Conservation (phyloP, 2,888 invertebrate species). For the Gasteruption jaculator region DNA sequence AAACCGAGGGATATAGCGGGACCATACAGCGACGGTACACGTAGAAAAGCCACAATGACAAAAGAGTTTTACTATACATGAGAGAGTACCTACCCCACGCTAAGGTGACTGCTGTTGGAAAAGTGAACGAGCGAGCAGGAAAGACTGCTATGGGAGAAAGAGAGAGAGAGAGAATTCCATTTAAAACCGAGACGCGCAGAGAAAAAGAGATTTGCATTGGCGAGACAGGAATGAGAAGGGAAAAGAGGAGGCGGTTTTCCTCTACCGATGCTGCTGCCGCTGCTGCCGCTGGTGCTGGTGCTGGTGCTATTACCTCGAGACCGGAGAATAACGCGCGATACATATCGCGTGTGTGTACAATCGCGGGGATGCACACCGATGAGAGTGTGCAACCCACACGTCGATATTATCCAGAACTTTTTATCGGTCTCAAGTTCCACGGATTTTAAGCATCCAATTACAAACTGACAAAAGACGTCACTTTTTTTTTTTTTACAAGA, state of each 20-base stretch:
- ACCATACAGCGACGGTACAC: constrained; percentile 50
- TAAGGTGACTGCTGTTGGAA: not conserved
- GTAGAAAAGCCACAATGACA: constrained; percentile 49
- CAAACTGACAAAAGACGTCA: too few relatives aligned
- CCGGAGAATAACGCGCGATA: constrained; percentile 38
- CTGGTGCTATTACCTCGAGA: constrained; percentile 24
- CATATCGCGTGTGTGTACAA: constrained; percentile 40
- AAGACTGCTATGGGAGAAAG: constrained; percentile 25
- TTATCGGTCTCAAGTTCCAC: too few relatives aligned
- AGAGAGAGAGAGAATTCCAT: constrained; percentile 37
- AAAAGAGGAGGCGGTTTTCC: constrained; percentile 21
- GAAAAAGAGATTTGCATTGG: constrained; percentile 47
- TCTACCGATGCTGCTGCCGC: too few relatives aligned
- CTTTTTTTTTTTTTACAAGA: too few relatives aligned
- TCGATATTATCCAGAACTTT: too few relatives aligned
- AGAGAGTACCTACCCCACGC: too few relatives aligned
- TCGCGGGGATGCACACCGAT: constrained; percentile 22
- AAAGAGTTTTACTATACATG: constrained; percentile 32
- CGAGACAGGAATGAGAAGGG: constrained; percentile 27
- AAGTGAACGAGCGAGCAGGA: constrained; percentile 18
- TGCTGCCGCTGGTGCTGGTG: too few relatives aligned
- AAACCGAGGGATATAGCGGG: constrained; percentile 19
- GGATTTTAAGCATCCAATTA: too few relatives aligned
- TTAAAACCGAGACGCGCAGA: constrained; percentile 44
- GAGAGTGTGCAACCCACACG: constrained; percentile 3